Base-by-base conservation (phyloP, 1,140 invertebrate genomes). In the Mylabris phalerata region DNA sequence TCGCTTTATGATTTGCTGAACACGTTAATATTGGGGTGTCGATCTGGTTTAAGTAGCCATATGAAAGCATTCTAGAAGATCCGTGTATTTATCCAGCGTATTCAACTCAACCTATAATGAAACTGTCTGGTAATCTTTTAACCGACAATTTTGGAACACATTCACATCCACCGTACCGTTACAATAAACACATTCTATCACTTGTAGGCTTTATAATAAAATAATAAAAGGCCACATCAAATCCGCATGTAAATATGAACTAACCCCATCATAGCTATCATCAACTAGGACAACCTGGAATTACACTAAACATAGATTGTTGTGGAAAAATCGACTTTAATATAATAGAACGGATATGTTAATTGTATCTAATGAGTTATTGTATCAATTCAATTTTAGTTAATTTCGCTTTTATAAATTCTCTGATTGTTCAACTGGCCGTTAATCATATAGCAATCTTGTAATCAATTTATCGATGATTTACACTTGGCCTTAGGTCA, bases 61-160 rank as follows among this genome's bases (percentile, higher is more conserved):
- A 19, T 19, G 32, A 5, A 32, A 32, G 41, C 52, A 55, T 47
- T 55, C 52, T 46, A 55, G 44, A 57, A 57, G 50, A 50, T 50
- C 56, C 25, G 56, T 57, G 41, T 57, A 43, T 57, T 57, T 57
- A 57, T 45, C 56, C 49, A 41, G 46, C 25, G 48, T 45, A 57
- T 26, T 49, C 48, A 57, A 50, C 38, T 57, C 25, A 57, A 57
- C 56, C 40, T 57, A 57, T 57, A 57, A 57, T 57, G 56, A 57
- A 57, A 57, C 56, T 57, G 56, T 57, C 56, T 57, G 49, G 48
- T 57, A 57, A 50, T 57, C 48, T 50, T 50, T 32, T 44, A 50
- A 50, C 49, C 48, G 48, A 50, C 49, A 57, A 57, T 57, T 57
- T 57, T 32, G 32, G 50, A 50, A 25, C 49, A 50, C 56, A 57